phyloP scores from a whole-genome alignment of 2,888 invertebrate species.

The Gryllus longicercus region DNA sequence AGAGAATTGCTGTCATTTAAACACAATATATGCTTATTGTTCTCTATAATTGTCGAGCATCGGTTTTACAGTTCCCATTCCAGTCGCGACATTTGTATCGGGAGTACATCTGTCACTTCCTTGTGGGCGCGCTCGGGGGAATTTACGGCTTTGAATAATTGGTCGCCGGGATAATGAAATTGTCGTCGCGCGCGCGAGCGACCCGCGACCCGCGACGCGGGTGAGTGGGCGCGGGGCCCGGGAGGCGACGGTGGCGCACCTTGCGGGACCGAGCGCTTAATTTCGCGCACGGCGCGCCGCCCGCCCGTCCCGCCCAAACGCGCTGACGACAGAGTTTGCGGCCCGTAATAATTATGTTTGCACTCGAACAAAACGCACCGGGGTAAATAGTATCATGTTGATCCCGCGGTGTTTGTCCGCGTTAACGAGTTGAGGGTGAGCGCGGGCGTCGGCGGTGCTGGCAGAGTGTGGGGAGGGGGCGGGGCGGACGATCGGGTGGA shows the following conservation, averaged over 20 bases:
- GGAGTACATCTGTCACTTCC: too few species aligned
- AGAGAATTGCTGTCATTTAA: too few species aligned
- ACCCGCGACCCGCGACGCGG: too few species aligned
- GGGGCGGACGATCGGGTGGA: background rate
- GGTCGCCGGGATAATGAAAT: too few species aligned
- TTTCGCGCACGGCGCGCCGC: background rate
- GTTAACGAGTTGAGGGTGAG: background rate
- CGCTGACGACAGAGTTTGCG: background rate
- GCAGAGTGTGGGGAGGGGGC: background rate
- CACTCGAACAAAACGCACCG: slow-evolving; percentile 1
- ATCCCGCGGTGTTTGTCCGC: background rate
- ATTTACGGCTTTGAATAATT: too few species aligned
- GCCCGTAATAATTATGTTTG: slow-evolving; percentile 17
- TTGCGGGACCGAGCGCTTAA: background rate
- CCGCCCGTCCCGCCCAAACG: background rate
- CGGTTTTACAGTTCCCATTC: too few species aligned
- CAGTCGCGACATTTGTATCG: too few species aligned
- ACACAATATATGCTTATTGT: too few species aligned
- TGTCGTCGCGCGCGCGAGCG: too few species aligned
- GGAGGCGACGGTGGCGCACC: background rate
- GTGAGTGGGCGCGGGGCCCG: too few species aligned
- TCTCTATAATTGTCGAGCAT: too few species aligned
- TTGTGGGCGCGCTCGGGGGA: too few species aligned
- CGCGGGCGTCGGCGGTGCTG: background rate
- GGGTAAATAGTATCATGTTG: slow-evolving; percentile 1